Conservation (phyloP, 2,113 vertebrate genomes). For the Platichthys stellatus region DNA sequence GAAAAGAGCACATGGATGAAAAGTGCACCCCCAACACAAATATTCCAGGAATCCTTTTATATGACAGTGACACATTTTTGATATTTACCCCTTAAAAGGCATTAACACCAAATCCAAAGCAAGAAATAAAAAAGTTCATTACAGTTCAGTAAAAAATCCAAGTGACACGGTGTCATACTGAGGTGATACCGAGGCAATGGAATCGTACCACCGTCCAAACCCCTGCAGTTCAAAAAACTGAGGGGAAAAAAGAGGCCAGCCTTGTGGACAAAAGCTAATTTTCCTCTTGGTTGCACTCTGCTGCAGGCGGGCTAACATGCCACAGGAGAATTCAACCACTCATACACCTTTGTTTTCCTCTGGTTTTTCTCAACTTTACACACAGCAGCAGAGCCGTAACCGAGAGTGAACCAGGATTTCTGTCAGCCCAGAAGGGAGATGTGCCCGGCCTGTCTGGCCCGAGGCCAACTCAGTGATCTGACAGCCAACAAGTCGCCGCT, state of each 20-base stretch:
- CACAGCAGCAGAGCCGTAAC: constrained; percentile 62
- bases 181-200: constrained; percentile 50
- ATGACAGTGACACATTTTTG: constrained; percentile 23
- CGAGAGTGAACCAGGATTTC: constrained; percentile 50
- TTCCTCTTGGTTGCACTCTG: constrained; percentile 81
- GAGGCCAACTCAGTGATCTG: constrained; percentile 35
- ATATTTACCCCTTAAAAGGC: constrained; percentile 28
- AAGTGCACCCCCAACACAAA: not conserved
- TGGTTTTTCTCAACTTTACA: constrained; percentile 78
- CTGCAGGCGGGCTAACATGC: constrained; percentile 76
- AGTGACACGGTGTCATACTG: constrained; percentile 32
- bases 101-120: constrained; percentile 3
- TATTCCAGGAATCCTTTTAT: constrained; percentile 4
- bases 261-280: constrained; percentile 81
- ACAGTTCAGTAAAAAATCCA: constrained; percentile 37
- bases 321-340: constrained; percentile 77
- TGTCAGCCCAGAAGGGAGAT: constrained; percentile 58
- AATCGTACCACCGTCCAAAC: constrained; percentile 66
- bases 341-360: constrained; percentile 78
- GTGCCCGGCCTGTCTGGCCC: constrained; percentile 53
- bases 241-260: constrained; percentile 63
- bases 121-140: constrained; percentile 16
- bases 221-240: constrained; percentile 64
- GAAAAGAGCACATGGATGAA: not conserved
- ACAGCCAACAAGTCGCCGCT: constrained; percentile 38